Percentiles rank a stretch among this genome's conserved stretches.
phyloP scores from a whole-genome alignment of 2,797 vertebrate genomes.

The Brachyalestes nurse region DNA sequence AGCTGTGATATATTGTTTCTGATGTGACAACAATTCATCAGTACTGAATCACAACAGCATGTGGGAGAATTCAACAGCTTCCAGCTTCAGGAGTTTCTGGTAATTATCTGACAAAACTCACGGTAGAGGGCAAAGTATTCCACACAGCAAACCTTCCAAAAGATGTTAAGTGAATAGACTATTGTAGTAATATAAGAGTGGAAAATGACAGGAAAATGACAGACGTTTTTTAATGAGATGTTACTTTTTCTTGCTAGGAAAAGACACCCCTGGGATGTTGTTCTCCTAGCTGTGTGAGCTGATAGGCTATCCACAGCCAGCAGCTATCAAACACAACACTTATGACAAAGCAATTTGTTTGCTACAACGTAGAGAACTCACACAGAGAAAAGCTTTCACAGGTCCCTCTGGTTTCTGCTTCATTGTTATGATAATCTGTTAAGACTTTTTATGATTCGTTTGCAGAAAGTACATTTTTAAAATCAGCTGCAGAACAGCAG shows the following conservation, averaged over 20 bases:
- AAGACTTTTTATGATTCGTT: neutral
- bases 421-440: neutral
- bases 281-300: neutral
- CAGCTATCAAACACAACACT: constrained; percentile 10
- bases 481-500: neutral
- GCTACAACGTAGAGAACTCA: neutral
- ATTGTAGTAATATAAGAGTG: too few species aligned
- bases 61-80: neutral
- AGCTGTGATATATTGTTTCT: neutral
- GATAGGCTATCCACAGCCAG: neutral
- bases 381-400: neutral
- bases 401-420: neutral
- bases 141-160: neutral
- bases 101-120: neutral
- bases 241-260: neutral
- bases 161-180: neutral
- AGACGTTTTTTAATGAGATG: neutral
- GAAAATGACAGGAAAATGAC: neutral
- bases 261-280: neutral
- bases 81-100: too few species aligned
- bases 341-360: constrained; percentile 1
- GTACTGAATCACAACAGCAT: neutral
- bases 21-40: neutral
- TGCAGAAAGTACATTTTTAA: constrained; percentile 13
- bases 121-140: neutral